Conservation (phyloP, 1,140 invertebrate species). For the Paracyclopina nana region DNA sequence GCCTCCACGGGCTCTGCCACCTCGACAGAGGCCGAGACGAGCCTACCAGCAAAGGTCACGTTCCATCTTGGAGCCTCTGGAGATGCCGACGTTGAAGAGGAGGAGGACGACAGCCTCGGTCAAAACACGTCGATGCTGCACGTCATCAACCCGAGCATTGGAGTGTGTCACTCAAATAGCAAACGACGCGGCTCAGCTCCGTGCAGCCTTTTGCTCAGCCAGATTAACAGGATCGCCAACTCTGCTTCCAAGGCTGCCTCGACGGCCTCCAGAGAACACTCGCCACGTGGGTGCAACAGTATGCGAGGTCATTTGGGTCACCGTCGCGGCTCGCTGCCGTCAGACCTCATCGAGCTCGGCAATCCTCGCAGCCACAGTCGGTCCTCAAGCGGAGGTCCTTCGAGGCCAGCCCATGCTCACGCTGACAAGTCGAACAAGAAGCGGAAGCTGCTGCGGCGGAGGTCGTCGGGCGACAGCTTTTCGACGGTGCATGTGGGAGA, state of each 20-base stretch:
- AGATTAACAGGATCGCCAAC: background rate
- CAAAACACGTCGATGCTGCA: conserved; percentile 14
- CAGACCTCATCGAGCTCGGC: conserved; percentile 8
- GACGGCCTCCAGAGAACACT: too few relatives aligned
- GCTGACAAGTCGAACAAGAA: too few relatives aligned
- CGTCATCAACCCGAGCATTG: background rate
- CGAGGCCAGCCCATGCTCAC: too few relatives aligned
- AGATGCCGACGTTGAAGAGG: conserved; percentile 5
- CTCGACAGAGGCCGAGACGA: background rate
- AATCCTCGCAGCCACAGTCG: conserved; percentile 8
- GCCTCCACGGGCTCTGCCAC: background rate
- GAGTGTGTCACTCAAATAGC: background rate
- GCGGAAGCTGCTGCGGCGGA: too few relatives aligned
- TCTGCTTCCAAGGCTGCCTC: background rate
- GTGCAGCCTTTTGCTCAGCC: conserved; percentile 1
- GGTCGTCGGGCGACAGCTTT: too few relatives aligned
- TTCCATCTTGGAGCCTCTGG: background rate
- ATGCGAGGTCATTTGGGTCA: conserved; percentile 3
- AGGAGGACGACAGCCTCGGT: conserved; percentile 3
- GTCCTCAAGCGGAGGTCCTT: conserved; percentile 18
- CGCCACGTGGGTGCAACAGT: too few relatives aligned
- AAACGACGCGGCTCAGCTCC: conserved; percentile 19
- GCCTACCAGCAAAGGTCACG: background rate
- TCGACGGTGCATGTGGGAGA: too few relatives aligned
- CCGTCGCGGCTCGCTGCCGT: conserved; percentile 18